Percentiles rank a stretch among this genome's conserved stretches.
phyloP scores from a whole-genome alignment of 2,113 vertebrate genomes.

The Lasiurus borealis region DNA sequence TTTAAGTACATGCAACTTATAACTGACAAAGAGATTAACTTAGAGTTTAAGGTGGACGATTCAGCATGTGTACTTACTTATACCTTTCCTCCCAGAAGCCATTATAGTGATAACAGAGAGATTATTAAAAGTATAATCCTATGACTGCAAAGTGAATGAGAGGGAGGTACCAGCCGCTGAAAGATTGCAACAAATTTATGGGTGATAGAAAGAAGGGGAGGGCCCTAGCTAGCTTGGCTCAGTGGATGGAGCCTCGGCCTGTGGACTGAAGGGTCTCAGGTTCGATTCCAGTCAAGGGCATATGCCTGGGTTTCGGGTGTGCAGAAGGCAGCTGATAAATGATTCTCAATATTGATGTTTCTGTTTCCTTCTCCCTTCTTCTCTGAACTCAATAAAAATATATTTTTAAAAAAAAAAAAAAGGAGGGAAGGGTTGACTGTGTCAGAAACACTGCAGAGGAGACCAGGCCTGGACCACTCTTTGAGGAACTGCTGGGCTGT shows the following conservation, averaged over 20 bases:
- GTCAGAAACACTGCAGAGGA: not conserved
- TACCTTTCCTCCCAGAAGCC: constrained; percentile 19
- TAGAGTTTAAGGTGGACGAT: constrained; percentile 29
- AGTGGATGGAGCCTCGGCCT: too few species aligned
- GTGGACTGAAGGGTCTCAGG: too few species aligned
- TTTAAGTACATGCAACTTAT: constrained; percentile 18
- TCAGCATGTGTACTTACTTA: not conserved
- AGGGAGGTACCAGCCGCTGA: not conserved
- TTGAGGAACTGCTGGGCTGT: not conserved
- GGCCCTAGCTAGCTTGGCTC: too few species aligned
- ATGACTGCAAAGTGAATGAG: not conserved
- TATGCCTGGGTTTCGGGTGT: too few species aligned
- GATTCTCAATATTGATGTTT: too few species aligned
- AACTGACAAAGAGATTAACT: constrained; percentile 52
- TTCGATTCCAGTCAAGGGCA: too few species aligned
- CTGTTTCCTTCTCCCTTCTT: too few species aligned
- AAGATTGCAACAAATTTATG: not conserved
- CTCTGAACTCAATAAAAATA: too few species aligned
- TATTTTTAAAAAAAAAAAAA: too few species aligned
- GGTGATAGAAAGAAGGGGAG: not conserved
- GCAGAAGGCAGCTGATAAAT: too few species aligned
- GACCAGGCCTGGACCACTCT: not conserved
- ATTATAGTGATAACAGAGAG: constrained; percentile 62
- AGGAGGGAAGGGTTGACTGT: not conserved
- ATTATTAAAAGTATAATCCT: constrained; percentile 46